Percentiles rank a stretch among this genome's conserved stretches.
phyloP scores from a whole-genome alignment of 2,113 vertebrate species.

The Neolamprologus longior region DNA sequence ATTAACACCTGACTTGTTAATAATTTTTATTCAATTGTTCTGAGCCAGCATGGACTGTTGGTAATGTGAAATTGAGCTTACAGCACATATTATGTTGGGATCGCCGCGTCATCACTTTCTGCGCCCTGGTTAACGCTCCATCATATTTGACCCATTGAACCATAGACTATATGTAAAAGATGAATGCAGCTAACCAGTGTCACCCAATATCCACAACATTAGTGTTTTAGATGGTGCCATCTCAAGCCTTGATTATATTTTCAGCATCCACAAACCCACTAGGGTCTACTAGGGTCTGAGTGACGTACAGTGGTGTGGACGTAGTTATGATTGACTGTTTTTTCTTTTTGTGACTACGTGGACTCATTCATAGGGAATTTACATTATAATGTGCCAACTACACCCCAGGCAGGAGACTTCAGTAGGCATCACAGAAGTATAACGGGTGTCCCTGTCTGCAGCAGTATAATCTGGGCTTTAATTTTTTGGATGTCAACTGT shows the following conservation, averaged over 20 bases:
- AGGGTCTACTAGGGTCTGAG: background rate
- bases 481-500: background rate
- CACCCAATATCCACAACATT: background rate
- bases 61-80: background rate
- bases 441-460: background rate
- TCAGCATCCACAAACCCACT: background rate
- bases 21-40: background rate
- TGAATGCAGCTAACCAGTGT: background rate
- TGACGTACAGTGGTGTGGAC: background rate
- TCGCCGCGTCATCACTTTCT: rapidly evolving
- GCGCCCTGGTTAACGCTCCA: background rate
- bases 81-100: background rate
- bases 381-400: background rate
- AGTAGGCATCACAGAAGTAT: background rate
- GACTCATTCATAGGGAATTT: background rate
- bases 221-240: background rate
- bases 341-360: background rate
- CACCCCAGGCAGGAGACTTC: background rate
- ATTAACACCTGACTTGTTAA: background rate
- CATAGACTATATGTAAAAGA: background rate
- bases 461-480: background rate
- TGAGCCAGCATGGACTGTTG: background rate
- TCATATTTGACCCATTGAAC: background rate
- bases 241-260: background rate
- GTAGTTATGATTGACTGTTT: background rate